Evolutionary conservation across 1,140 invertebrate species (phyloP).

Genomic region (Heliothis virescens): DNA sequence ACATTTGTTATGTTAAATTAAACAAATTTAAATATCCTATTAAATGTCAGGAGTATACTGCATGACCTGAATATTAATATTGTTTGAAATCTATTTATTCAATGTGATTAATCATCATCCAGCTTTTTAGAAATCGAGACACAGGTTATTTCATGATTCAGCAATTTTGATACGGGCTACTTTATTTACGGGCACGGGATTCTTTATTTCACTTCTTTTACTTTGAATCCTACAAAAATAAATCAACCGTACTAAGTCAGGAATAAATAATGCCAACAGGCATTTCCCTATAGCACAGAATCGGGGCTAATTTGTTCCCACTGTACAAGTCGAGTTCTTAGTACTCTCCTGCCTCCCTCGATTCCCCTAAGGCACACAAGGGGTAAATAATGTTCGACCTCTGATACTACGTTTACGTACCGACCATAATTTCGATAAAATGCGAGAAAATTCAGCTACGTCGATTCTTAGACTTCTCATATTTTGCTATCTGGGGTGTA

Average conservation of each 20-base stretch:
- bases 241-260: not conserved
- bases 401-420: slow-evolving; percentile 12
- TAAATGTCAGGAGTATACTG: not conserved
- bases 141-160: no score
- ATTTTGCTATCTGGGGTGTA: no score
- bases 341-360: not conserved
- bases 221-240: not conserved
- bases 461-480: not conserved
- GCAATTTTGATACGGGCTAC: no score
- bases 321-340: slow-evolving; percentile 9
- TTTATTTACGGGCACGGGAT: no score
- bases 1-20: not conserved
- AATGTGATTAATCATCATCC: no score
- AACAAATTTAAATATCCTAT: no score
- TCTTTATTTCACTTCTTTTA: no score
- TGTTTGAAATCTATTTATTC: no score
- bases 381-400: slow-evolving; percentile 37
- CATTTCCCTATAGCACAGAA: not conserved
- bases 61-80: no score
- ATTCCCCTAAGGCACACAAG: not conserved
- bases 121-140: no score
- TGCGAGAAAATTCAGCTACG: not conserved
- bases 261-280: not conserved
- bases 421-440: not conserved
- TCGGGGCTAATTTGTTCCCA: slow-evolving; percentile 11